Conservation (phyloP, 2,888 invertebrate species). For the Drosophila picticornis region DNA sequence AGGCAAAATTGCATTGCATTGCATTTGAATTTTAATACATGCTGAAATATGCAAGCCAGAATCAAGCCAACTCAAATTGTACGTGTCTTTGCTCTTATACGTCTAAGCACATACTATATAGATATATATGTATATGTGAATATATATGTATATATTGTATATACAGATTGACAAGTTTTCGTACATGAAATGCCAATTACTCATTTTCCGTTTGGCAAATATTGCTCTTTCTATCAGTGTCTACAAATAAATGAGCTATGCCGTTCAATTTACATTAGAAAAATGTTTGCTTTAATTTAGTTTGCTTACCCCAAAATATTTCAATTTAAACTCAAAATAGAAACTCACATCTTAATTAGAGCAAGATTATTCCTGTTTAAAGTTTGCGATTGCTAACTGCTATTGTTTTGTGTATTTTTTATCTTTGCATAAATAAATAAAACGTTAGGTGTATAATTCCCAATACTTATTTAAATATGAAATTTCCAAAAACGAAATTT, state of each 20-base stretch:
- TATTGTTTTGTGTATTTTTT: not conserved
- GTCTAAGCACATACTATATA: conserved; percentile 6
- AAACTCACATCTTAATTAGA: not conserved
- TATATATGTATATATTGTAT: conserved; percentile 18
- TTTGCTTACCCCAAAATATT: not conserved
- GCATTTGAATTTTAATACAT: conserved; percentile 45
- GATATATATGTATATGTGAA: not conserved
- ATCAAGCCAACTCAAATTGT: conserved; percentile 40
- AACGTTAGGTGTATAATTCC: not conserved
- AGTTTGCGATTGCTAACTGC: not conserved
- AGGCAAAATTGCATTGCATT: conserved; percentile 35
- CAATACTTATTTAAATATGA: not conserved
- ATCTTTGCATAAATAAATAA: not conserved
- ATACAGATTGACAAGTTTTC: conserved; percentile 19
- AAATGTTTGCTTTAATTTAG: not conserved
- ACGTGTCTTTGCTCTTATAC: conserved; percentile 38
- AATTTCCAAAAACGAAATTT: not conserved
- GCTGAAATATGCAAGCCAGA: conserved; percentile 56
- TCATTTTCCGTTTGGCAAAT: conserved; percentile 27
- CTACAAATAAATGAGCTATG: not conserved
- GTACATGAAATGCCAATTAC: conserved; percentile 6
- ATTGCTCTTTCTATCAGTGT: conserved; percentile 2
- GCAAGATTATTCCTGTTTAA: not conserved
- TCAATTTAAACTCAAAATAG: not conserved
- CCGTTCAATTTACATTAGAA: not conserved